These are phyloP conservation scores for Nasonovia ribisnigri DNA, from an alignment of 2,888 invertebrate species.

Conservation along the genomic window DNA sequence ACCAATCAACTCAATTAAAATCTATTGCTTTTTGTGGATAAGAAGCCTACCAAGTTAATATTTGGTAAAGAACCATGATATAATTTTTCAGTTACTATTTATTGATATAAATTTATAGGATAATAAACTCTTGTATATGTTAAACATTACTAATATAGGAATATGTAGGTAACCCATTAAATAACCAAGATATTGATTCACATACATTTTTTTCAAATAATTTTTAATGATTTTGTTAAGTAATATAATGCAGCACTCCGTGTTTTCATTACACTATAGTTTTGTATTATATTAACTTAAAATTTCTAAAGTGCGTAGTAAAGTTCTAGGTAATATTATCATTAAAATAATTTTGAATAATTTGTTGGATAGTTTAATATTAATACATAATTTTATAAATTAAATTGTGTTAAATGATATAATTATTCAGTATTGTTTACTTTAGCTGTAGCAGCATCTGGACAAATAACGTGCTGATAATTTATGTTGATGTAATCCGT, in stretches of 20 bases:
- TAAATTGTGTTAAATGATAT: not conserved
- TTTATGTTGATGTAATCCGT: constrained; percentile 99
- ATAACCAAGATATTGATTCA: not conserved
- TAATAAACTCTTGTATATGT: not conserved
- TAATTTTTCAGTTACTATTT: not conserved
- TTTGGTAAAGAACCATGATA: not conserved
- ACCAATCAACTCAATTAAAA: constrained; percentile 30
- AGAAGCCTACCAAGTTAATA: not conserved
- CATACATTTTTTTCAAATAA: not conserved
- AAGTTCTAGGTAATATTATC: not conserved
- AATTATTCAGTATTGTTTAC: constrained; percentile 73
- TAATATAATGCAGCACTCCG: not conserved
- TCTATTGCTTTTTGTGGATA: not conserved
- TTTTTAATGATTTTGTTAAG: not conserved
- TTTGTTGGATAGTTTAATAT: not conserved
- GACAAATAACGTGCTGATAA: constrained; percentile 96
- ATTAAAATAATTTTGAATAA: constrained; percentile 12
- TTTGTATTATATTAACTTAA: not conserved
- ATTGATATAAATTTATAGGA: not conserved
- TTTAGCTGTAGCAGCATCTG: constrained; percentile 93
- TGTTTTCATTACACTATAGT: not conserved
- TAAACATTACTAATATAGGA: not conserved
- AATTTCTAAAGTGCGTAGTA: not conserved
- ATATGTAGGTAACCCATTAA: not conserved
- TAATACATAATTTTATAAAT: not conserved